Evolutionary conservation across 1,140 invertebrate genomes (phyloP), one percentile per base, ranked within the genome.

Genomic region (Chlorops oryzae): DNA sequence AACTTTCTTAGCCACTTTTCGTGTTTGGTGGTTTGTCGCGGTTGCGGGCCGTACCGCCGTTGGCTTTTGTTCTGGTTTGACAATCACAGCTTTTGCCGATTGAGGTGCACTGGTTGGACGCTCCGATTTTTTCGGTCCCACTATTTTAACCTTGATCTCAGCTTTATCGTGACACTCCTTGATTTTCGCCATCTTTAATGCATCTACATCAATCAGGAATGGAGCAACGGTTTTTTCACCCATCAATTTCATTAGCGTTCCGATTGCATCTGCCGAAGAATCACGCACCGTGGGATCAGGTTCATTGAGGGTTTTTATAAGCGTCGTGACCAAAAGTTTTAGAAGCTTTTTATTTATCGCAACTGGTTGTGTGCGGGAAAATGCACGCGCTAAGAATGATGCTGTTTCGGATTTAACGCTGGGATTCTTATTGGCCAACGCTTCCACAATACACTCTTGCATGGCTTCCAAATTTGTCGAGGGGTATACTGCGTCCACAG

Each of bases 391-490:
- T 39, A 98, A 67, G 71, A 96, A 98, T n/a, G 83, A 67, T 2
- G 89, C 84, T 3, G 90, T 94, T 76, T 98, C 95, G 0, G 89
- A 81, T 74, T 96, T 96, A 1, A 98, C 90, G 10, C 81, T 82
- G 0, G 95, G 96, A 77, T 97, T 98, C 75, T 98, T 98, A 72
- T 95, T 96, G 22, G 87, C 86, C 32, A 99, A 77, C 1, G 90
- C 86, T 52, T 85, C 85, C 1, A 90, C 57, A 15, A 86, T 74
- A 59, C 94, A 90, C 70, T 98, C 94, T 57, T 87, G 79, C 59
- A 98, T 88, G 1, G 81, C 75, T 75, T 98, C 96, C 5, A 98
- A 76, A 50, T 77, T 87, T 24, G 88, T 90, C 84, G 84, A 82
- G 10, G 80, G 74, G 74, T 86, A 96, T 51, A 92, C 83, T 7